Base-by-base conservation (phyloP, 2,797 vertebrate genomes). In the Sebastes paucispinis region DNA sequence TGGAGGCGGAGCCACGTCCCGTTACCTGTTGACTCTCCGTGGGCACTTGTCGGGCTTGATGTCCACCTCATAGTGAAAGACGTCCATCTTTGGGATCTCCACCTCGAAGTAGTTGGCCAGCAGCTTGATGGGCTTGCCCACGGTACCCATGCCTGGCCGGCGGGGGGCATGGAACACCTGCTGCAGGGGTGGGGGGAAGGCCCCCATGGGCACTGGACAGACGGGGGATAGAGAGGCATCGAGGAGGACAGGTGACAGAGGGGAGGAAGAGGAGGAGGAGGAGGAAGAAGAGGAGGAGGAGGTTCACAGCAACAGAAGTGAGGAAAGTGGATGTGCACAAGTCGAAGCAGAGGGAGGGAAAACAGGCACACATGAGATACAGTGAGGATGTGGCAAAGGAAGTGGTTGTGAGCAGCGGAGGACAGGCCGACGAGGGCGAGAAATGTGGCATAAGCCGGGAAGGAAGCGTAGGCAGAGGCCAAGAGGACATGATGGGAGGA, bases 1-100 rank as follows among this genome's bases (percentile, higher is more conserved):
- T 27, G 8, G 67, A 73, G 18, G 22, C 8, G 11, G 9, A 52
- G 57, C 8, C 20, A 16, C 10, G 11, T 73, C 24, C 9, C 2
- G 1, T 81, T 97, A 99, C 98, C 98, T 97, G 97, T 99, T 99
- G 95, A 99, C 98, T 93, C 98, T 96, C 57, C 98, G 97, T 10
- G 98, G 98, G 90, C 98, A 99, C 96, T 99, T 99, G 93, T 99
- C 98, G 0, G 98, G 98, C 92, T 99, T 99, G 93, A 99, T 99
- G 94, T 99, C 98, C 94, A 99, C 98, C 93, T 99, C 98, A 81
- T 99, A 99, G 90, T 99, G 98, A 89, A 96, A 98, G 76, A 99
- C 98, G 63, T 99, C 98, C 82, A 99, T 99, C 94, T 99, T 99
- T 89, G 98, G 98, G 94, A 99, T 99, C 93, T 99, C 98, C 92